Conservation (phyloP, 2,113 vertebrate genomes). For the Tenebrosternarchus preto region DNA sequence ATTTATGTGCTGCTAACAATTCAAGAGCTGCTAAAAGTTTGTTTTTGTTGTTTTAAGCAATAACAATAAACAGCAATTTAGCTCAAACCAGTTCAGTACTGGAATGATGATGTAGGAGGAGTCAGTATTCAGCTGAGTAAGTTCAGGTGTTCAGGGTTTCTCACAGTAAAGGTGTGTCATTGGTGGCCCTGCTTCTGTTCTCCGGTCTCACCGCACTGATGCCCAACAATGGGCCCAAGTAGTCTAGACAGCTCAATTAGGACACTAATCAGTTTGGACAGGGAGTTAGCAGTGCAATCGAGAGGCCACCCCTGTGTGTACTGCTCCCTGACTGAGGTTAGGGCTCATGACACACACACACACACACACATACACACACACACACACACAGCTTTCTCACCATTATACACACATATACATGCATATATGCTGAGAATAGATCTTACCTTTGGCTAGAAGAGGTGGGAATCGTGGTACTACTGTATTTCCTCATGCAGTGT, state of each 20-base stretch:
- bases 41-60: too few species aligned
- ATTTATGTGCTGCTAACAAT: too few species aligned
- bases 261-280: slow-evolving; percentile 50
- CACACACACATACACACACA: slow-evolving; percentile 3
- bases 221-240: slow-evolving; percentile 16
- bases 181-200: neutral
- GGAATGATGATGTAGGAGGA: slow-evolving; percentile 34
- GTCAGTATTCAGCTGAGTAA: neutral
- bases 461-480: slow-evolving; percentile 3
- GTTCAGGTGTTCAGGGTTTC: slow-evolving; percentile 18
- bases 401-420: neutral
- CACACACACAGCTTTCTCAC: slow-evolving; percentile 6
- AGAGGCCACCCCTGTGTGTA: slow-evolving; percentile 31
- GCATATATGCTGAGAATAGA: neutral
- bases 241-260: slow-evolving; percentile 46
- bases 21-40: too few species aligned
- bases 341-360: slow-evolving; percentile 26
- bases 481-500: neutral
- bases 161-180: slow-evolving; percentile 14
- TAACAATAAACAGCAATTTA: too few species aligned
- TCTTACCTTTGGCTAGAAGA: neutral
- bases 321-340: slow-evolving; percentile 18
- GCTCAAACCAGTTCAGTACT: slow-evolving; percentile 1
- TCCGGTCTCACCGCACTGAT: slow-evolving; percentile 5
- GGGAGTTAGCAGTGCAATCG: slow-evolving; percentile 44